Evolutionary conservation across 2,113 vertebrate genomes (phyloP), one percentile per base, ranked within the genome.

Genomic region (Lophochroa leadbeateri): DNA sequence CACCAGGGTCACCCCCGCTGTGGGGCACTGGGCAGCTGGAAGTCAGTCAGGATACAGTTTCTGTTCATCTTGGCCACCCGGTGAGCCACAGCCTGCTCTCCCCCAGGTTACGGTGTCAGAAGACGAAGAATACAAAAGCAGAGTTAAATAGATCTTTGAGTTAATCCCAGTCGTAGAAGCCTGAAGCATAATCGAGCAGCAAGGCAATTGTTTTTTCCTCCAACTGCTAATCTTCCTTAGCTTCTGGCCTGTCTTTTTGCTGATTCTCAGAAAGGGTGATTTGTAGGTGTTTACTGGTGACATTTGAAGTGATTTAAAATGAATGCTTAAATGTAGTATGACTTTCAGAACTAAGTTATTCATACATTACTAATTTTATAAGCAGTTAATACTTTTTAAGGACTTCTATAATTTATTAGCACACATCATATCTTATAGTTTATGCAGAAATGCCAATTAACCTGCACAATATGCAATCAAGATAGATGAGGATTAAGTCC

Each of bases 381-480:
- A 90, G 82, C 41, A 80, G n/a, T 88, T 81, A 89, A 72, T 71
- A 75, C 55, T 84, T 88, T 86, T 41, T 52, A 86, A 82, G 35
- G 65, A 63, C 37, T 63, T 41, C 72, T 52, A 61, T 27, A 79
- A 85, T 87, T 93, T 80, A 86, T 76, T 90, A 75, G 23, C 25
- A 21, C 31, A 75, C 23, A 86, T 90, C 60, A 17, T 76, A 69
- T 90, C 61, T 53, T 69, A 57, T 6, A 60, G 72, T 86, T 90
- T 68, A 55, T 79, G 21, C 41, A 71, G 72, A 94, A 96, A 95
- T 81, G 33, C 46, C 92, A 90, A 90, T 88, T 96, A 93, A 83
- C 50, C 24, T 39, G 81, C 47, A 64, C 49, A 83, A 63, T 24
- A 25, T 86, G 49, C 67, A 74, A 82, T 69, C 87, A 91, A 82